phyloP scores from a whole-genome alignment of 1,140 invertebrate genomes.

The Proales similis region DNA sequence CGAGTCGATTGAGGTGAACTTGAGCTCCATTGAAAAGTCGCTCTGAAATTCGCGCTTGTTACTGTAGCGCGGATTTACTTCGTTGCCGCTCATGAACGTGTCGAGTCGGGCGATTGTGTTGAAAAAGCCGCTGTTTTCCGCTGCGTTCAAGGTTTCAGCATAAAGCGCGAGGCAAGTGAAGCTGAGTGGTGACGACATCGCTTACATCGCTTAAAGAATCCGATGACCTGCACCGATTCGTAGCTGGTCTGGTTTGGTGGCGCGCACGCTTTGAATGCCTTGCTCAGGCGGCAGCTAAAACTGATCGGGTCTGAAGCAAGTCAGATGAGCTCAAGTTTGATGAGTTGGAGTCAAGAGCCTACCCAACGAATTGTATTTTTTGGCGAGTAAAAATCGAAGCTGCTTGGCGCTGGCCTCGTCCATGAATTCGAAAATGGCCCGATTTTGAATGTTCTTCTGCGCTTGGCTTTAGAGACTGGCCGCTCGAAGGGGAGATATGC shows the following conservation, averaged over 20 bases:
- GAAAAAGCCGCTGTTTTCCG: neutral
- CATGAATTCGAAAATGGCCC: constrained; percentile 19
- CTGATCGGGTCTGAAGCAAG: neutral
- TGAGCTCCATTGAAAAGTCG: constrained; percentile 35
- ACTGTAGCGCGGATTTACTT: constrained; percentile 27
- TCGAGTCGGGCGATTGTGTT: constrained; percentile 26
- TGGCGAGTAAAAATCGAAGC: neutral
- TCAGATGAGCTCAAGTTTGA: neutral
- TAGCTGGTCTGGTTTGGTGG: too few species aligned
- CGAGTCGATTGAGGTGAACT: constrained; percentile 24
- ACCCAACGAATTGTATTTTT: constrained; percentile 17
- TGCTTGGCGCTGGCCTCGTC: constrained; percentile 18
- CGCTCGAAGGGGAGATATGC: neutral
- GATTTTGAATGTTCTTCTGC: constrained; percentile 34
- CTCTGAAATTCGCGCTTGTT: constrained; percentile 30
- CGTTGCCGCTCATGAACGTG: constrained; percentile 5
- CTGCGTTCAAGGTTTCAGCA: neutral
- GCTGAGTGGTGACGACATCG: neutral
- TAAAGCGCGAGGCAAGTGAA: neutral
- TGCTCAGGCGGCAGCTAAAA: constrained; percentile 20
- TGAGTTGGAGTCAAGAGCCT: neutral
- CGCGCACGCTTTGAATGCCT: too few species aligned
- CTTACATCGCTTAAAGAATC: constrained; percentile 29
- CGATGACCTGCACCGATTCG: constrained; percentile 12
- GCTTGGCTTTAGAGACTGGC: too few species aligned